phyloP scores from a whole-genome alignment of 2,888 invertebrate genomes.

The Cantharis lateralis region DNA sequence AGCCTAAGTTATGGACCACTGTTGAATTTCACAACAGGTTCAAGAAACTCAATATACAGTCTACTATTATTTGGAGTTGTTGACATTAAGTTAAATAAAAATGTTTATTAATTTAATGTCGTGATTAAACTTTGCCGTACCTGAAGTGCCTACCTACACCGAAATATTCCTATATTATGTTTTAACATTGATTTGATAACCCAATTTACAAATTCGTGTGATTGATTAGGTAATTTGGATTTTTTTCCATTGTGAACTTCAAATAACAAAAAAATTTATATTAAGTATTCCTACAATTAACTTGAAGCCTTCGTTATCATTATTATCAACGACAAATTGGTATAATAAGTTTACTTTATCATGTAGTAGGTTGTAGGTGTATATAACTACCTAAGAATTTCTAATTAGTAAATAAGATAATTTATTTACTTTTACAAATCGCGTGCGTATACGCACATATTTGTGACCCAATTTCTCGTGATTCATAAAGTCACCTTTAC shows the following conservation, averaged over 20 bases:
- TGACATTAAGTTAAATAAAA: neutral
- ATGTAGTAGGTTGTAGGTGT: too few relatives aligned
- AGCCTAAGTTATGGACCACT: conserved; percentile 35
- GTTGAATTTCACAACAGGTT: conserved; percentile 36
- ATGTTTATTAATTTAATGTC: neutral
- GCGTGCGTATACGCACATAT: neutral
- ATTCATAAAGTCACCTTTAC: neutral
- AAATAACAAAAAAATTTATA: neutral
- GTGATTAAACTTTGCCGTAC: neutral
- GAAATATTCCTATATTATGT: neutral
- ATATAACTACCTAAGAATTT: too few relatives aligned
- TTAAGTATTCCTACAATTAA: neutral
- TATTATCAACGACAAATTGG: neutral
- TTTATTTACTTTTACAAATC: neutral
- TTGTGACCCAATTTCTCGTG: neutral
- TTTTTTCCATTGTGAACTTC: neutral
- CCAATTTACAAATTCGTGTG: neutral
- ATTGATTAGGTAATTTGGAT: neutral
- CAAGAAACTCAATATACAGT: conserved; percentile 28
- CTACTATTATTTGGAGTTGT: conserved; percentile 13
- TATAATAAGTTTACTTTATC: neutral
- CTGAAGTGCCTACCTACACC: neutral
- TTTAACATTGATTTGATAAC: neutral
- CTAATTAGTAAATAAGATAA: neutral
- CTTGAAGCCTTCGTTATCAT: neutral